Base-by-base conservation (phyloP, 2,797 vertebrate species). In the Chiloscyllium punctatum region DNA sequence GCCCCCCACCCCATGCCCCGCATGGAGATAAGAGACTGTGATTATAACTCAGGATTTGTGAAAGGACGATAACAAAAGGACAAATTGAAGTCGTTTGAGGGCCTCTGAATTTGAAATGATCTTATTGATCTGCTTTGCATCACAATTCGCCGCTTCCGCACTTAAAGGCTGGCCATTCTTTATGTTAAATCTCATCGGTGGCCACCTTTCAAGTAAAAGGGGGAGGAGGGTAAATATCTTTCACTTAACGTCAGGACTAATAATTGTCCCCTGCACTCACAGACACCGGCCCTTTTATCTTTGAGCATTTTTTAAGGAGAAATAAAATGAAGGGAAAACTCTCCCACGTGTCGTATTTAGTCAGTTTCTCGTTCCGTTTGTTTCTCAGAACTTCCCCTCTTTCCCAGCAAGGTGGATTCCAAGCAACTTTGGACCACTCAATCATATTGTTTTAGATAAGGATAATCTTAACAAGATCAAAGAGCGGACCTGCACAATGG, bases 51-150 rank as follows among this genome's bases (percentile, higher is more conserved):
- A 8, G 9, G 42, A 74, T 90, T 30, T 91, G 88, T 66, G 21
- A 91, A 91, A 33, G 48, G 88, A 91, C 88, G 30, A 33, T 72
- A 74, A 77, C 94, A 95, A 77, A 77, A 77, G 48, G 94, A 74
- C 94, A 95, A 95, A 74, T 95, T 77, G 94, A 95, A 77, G 71
- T 27, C 71, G 48, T 95, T 71, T 95, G 71, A 33, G 71, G 53
- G 25, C 37, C 71, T 51, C 69, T 95, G 94, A 95, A 95, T 95
- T 95, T 92, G 53, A 95, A 95, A 95, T 95, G 94, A 95, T 95
- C 69, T 95, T 95, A 95, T 95, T 77, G 94, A 95, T 95, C 72
- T 95, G 53, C 74, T 95, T 95, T 72, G 69, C 71, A 95, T 74
- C 48, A 77, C 71, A 53, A 95, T 95, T 94, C 33, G 71, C 71